phyloP scores from a whole-genome alignment of 2,113 vertebrate genomes.

The Mixornis gularis region DNA sequence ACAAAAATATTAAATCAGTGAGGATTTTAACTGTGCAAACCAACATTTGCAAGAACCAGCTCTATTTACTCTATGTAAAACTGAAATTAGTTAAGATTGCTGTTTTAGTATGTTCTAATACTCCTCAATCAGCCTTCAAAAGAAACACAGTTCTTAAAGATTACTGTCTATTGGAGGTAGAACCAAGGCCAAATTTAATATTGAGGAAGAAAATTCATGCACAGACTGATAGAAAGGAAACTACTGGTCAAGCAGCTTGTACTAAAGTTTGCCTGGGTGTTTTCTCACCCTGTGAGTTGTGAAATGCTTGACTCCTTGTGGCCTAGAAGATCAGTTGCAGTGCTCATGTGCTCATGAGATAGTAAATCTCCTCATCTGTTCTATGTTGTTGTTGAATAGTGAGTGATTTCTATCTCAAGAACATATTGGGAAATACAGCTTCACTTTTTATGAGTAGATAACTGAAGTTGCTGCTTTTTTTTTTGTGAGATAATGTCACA shows the following conservation, averaged over 20 bases:
- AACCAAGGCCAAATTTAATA: neutral
- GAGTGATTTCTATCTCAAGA: neutral
- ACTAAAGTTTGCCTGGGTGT: neutral
- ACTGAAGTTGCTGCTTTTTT: neutral
- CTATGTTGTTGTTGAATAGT: neutral
- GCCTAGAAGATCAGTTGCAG: neutral
- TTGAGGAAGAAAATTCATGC: neutral
- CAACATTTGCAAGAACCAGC: neutral
- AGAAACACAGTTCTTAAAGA: neutral
- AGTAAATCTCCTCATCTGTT: neutral
- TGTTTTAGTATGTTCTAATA: neutral
- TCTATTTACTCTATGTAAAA: neutral
- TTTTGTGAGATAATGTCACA: neutral
- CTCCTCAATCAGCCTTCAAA: neutral
- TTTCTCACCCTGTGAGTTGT: neutral
- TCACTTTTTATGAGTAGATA: neutral
- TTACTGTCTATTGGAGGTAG: neutral
- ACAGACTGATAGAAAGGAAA: neutral
- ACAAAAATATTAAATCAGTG: neutral
- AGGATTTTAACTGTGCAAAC: neutral
- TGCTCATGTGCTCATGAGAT: neutral
- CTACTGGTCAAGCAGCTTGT: neutral
- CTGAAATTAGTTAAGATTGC: neutral
- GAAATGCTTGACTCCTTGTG: neutral
- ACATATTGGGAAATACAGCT: neutral